Evolutionary conservation across 2,797 vertebrate species (phyloP).

Genomic region (Harpagifer antarcticus): DNA sequence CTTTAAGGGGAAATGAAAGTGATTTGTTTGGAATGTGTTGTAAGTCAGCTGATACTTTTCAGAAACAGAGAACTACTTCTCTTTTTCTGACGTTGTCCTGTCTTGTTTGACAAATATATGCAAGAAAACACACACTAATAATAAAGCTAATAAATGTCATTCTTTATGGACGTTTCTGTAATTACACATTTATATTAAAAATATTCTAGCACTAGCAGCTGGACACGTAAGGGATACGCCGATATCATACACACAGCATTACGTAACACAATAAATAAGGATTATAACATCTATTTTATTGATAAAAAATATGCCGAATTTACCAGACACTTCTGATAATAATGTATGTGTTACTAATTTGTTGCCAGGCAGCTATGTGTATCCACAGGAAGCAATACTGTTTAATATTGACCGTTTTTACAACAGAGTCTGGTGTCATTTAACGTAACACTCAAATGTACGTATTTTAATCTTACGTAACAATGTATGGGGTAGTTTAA

Average conservation of each 20-base stretch:
- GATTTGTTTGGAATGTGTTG: neutral
- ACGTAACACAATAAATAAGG: neutral
- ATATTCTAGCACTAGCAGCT: neutral
- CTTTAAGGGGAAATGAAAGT: slow-evolving; percentile 38
- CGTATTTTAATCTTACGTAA: neutral
- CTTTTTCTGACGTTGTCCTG: neutral
- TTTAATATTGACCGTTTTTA: neutral
- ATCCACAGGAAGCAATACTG: neutral
- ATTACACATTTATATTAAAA: neutral
- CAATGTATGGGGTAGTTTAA: too few relatives aligned
- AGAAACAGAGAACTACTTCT: slow-evolving; percentile 4
- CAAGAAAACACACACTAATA: too few relatives aligned
- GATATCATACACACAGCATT: neutral
- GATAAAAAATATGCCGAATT: slow-evolving; percentile 8
- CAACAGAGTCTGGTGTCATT: neutral
- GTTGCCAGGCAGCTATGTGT: neutral
- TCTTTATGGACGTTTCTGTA: neutral
- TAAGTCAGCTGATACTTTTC: slow-evolving; percentile 14
- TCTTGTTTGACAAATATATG: too few relatives aligned
- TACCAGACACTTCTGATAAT: accelerated
- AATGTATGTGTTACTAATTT: neutral
- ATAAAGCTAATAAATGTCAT: accelerated
- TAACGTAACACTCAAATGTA: neutral
- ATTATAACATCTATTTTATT: neutral
- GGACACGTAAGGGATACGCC: neutral